phyloP scores from a whole-genome alignment of 2,113 vertebrate species.

The Pterocles burchelli region DNA sequence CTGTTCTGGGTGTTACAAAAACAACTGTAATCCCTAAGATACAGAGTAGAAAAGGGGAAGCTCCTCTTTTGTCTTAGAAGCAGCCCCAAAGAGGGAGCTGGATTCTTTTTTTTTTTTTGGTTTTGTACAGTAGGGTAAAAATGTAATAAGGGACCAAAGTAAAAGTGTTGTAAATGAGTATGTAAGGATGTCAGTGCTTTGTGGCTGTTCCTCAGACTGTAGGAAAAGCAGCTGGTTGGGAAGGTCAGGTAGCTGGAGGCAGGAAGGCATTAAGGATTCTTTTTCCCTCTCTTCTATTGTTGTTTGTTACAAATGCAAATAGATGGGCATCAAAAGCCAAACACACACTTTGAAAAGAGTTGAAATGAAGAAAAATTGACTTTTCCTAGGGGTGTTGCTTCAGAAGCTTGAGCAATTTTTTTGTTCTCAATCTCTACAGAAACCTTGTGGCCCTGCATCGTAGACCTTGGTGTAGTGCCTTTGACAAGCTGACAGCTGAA shows the following conservation, averaged over 20 bases:
- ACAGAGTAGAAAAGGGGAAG: background rate
- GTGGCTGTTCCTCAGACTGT: background rate
- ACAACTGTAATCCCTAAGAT: background rate
- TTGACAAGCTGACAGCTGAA: background rate
- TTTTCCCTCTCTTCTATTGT: background rate
- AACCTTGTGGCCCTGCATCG: background rate
- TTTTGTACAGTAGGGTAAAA: background rate
- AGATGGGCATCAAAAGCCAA: background rate
- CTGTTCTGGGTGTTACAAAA: background rate
- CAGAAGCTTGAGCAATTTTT: background rate
- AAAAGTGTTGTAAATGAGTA: background rate
- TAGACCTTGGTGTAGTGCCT: background rate
- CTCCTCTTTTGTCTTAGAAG: background rate
- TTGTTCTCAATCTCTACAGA: background rate
- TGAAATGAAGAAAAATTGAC: background rate
- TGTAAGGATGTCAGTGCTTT: accelerated
- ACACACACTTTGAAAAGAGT: background rate
- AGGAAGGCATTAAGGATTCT: background rate
- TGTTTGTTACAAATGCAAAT: background rate
- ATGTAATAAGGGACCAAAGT: background rate
- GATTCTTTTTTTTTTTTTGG: background rate
- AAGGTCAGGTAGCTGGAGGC: background rate
- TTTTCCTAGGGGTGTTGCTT: background rate
- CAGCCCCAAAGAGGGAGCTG: background rate
- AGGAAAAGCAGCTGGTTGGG: background rate